A percentile compares a stretch with the other conserved stretches of the same genome.
phyloP scores from a whole-genome alignment of 2,888 invertebrate species.

The Acleris emargana region DNA sequence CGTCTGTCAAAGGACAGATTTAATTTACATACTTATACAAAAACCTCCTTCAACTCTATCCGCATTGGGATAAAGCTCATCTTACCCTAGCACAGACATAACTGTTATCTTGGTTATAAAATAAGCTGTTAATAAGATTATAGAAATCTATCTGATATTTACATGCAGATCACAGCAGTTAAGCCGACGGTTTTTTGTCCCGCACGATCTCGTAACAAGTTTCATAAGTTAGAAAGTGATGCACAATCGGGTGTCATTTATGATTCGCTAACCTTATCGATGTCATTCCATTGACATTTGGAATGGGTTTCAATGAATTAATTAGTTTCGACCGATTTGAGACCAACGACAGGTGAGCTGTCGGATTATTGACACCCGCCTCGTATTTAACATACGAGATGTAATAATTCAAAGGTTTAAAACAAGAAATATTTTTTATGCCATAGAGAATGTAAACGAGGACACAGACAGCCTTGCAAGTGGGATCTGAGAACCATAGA shows the following conservation, averaged over 20 bases:
- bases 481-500: too few relatives aligned
- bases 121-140: slow-evolving; percentile 37
- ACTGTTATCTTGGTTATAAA: slow-evolving; percentile 12
- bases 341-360: slow-evolving; percentile 2
- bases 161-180: slow-evolving; percentile 33
- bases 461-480: too few relatives aligned
- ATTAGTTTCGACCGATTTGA: slow-evolving; percentile 19
- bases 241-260: background rate
- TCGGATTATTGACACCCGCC: slow-evolving; percentile 19
- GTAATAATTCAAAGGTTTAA: background rate
- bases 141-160: slow-evolving; percentile 31
- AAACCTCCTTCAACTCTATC: background rate
- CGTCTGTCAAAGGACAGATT: slow-evolving; percentile 36
- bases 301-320: slow-evolving; percentile 29
- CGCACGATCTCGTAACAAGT: background rate
- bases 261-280: slow-evolving; percentile 30
- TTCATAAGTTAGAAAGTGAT: slow-evolving; percentile 1
- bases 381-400: slow-evolving; percentile 13
- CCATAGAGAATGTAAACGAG: too few relatives aligned
- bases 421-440: background rate
- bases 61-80: background rate
- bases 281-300: slow-evolving; percentile 29
- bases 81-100: background rate
- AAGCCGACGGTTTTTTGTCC: slow-evolving; percentile 5
- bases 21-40: slow-evolving; percentile 28